Evolutionary conservation across 92 coral and sea anemone species (phyloP), one percentile per base, ranked within the genome.

Genomic region (Phenganax subtilis): DNA sequence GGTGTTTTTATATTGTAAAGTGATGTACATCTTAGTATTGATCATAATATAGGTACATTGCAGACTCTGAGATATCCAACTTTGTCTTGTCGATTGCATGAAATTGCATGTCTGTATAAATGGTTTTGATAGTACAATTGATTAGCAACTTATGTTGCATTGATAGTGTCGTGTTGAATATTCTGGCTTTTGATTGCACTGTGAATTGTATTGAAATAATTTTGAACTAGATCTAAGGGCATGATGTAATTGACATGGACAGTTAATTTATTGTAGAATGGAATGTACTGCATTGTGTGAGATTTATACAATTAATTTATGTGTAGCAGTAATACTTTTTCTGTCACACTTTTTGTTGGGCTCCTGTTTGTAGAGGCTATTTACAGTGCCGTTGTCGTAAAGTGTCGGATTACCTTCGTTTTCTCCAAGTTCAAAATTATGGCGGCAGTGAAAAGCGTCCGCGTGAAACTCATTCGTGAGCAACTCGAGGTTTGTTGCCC

Each of bases 401-500:
- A 61, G 25, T 17, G 67, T 61, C 67, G 67, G 67, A 61, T 10
- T 56, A 7, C 71, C 20, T 65, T 30, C 47, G 71, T 20, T 53
- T 76, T 78, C 7, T 25, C 82, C 86, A 15, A 20, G 55, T 86
- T 56, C 70, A 67, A 27, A 53, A 79, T 47, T 63, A 79, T 79
- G 83, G 83, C 83, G 74, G 74, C 83, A 63, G 62, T 6, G 2
- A 79, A 65, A 15, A 69, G 58, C 55, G 52, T 53, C 28, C 83
- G 83, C 0, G 55, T 63, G 3, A 17, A 54, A 69, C 47, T 47
- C 31, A 51, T 79, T 20, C 63, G 69, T 25, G 60, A 79, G 20
- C 63, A 79, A 64, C 71, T 79, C 6, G 83, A 79, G 83, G 83
- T 79, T 63, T 79, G 83, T 65, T 15, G 53, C 15, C n/a, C 53